Evolutionary conservation across 2,113 vertebrate genomes (phyloP).

Genomic region (Pipa parva): DNA sequence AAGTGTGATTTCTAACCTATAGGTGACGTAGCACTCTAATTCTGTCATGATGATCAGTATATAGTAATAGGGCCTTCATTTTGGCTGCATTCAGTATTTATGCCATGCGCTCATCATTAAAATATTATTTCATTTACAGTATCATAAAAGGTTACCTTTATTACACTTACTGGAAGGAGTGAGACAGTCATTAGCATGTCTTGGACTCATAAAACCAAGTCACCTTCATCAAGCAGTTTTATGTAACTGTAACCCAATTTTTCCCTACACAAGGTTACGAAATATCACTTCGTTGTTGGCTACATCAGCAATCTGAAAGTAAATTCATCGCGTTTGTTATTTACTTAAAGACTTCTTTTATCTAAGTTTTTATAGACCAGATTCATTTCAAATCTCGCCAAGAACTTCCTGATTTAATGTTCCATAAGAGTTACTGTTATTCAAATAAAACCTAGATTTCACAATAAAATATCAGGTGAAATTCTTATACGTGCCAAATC

Average conservation of each 20-base stretch:
- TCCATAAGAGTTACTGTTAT: constrained; percentile 10
- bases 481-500: constrained; percentile 14
- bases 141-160: not conserved
- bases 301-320: not conserved
- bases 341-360: not conserved
- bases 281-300: not conserved
- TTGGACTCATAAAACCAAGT: not conserved
- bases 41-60: too few relatives aligned
- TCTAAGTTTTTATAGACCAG: not conserved
- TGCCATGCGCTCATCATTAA: not conserved
- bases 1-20: too few relatives aligned
- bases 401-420: not conserved
- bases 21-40: too few relatives aligned
- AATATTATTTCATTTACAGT: not conserved
- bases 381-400: not conserved
- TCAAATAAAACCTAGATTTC: constrained; percentile 16
- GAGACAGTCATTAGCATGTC: constrained; percentile 3
- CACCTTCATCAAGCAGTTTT: not conserved
- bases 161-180: not conserved
- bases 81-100: not conserved
- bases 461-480: constrained; percentile 1
- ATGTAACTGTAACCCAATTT: not conserved
- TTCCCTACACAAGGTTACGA: not conserved
- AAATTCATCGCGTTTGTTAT: not conserved
- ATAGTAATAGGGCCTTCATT: not conserved